Conservation (phyloP, 2,797 vertebrate genomes). For the Cossypha dichroa region DNA sequence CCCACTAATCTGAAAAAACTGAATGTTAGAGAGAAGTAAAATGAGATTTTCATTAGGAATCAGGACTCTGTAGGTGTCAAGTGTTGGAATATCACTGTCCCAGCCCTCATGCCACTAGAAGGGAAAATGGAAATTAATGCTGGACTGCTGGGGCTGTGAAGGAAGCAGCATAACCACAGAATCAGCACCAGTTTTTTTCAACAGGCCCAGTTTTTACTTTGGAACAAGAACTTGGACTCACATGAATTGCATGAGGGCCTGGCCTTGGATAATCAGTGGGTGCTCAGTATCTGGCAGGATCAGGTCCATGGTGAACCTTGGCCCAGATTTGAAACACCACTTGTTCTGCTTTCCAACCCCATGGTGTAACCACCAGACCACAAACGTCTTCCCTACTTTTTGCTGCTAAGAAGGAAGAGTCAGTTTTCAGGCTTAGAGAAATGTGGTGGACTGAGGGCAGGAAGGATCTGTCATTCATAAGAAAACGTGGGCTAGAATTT, state of each 20-base stretch:
- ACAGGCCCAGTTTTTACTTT: slow-evolving; percentile 39
- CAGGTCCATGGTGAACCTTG: slow-evolving; percentile 38
- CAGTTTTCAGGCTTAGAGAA: slow-evolving; percentile 49
- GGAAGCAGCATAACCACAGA: slow-evolving; percentile 53
- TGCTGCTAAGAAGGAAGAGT: slow-evolving; percentile 60
- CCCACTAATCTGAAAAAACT: slow-evolving; percentile 19
- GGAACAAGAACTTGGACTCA: slow-evolving; percentile 59
- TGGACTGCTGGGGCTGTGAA: slow-evolving; percentile 11
- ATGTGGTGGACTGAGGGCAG: slow-evolving; percentile 40
- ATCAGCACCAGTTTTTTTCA: slow-evolving; percentile 48
- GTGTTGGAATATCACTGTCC: background rate
- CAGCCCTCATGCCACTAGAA: background rate
- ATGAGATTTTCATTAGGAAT: slow-evolving; percentile 4
- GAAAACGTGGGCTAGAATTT: background rate
- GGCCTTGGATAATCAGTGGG: slow-evolving; percentile 64
- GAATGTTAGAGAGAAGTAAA: background rate
- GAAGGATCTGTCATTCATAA: slow-evolving; percentile 55
- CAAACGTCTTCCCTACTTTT: slow-evolving; percentile 56
- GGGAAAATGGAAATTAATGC: slow-evolving; percentile 38
- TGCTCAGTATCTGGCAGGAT: slow-evolving; percentile 35
- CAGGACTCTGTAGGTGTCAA: slow-evolving; percentile 8
- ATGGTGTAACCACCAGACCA: slow-evolving; percentile 32
- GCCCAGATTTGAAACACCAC: slow-evolving; percentile 32
- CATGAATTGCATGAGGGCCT: slow-evolving; percentile 34
- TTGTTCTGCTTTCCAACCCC: slow-evolving; percentile 16